Conservation (phyloP, 2,113 vertebrate genomes). For the Corynorhinus townsendii region DNA sequence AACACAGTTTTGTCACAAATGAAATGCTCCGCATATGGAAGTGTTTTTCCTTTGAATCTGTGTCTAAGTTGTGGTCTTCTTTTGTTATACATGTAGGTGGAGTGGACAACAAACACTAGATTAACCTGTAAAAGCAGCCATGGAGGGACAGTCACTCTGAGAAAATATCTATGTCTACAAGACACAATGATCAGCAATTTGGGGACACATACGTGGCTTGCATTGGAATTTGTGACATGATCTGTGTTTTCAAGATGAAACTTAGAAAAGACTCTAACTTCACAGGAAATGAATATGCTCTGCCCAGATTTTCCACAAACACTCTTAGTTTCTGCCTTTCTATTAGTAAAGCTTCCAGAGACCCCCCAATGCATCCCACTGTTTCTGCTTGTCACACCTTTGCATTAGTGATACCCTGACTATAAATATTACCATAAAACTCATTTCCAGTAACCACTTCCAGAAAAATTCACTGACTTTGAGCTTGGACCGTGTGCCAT, state of each 20-base stretch:
- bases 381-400: background rate
- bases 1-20: background rate
- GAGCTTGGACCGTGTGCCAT: background rate
- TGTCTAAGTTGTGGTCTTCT: background rate
- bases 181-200: background rate
- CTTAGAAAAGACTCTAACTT: background rate
- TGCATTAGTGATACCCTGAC: background rate
- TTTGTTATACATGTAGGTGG: background rate
- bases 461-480: background rate
- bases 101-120: background rate
- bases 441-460: background rate
- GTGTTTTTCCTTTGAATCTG: background rate
- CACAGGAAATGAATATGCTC: background rate
- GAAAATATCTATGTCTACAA: background rate
- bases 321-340: background rate
- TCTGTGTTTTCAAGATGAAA: background rate
- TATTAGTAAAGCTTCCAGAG: background rate
- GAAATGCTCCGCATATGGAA: background rate
- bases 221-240: background rate
- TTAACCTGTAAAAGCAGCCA: background rate
- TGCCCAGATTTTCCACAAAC: background rate
- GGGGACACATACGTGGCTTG: background rate
- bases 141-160: background rate
- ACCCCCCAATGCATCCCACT: background rate
- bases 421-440: background rate